Evolutionary conservation across 2,113 vertebrate genomes (phyloP), one percentile per base, ranked within the genome.

Genomic region (Podiceps cristatus): DNA sequence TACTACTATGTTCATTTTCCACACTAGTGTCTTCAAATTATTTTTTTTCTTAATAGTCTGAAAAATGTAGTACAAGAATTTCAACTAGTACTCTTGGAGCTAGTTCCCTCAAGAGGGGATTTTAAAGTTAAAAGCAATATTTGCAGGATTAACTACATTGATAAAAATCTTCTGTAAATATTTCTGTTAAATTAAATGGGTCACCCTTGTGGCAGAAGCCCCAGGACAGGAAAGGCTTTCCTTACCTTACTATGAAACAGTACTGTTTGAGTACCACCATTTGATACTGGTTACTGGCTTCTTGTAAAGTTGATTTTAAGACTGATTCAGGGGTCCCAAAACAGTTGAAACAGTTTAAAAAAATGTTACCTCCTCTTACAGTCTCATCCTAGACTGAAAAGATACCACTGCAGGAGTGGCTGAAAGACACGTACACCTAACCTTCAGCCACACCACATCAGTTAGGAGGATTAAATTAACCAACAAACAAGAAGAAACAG

Each of bases 241-340:
- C 44, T 74, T 18, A 59, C 23, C 10, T 18, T 29, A 10, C 59
- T 28, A 28, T 13, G 1, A 11, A 77, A n/a, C 9, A 24, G 9
- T 11, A 62, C 10, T 62, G 23, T n/a, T 78, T 4, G 0, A 49
- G 18, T 44, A 24, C 0, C 0, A 80, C 7, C 24, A 56, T 13
- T 75, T 67, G 29, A 52, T 53, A 64, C 2, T 7, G 14, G 23
- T 17, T 56, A 7, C 45, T 3, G 13, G 16, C 20, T 67, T 59
- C 31, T 18, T 11, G 1, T 19, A 25, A 77, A 63, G 2, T 2
- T 33, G 23, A 75, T 67, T 33, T 71, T 11, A 37, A 55, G 23
- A 73, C 15, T 33, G 29, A 47, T 63, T 44, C 22, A 12, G 33
- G 14, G 7, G 2, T 50, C 28, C 17, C 7, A 3, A 81, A 83